A percentile compares a stretch with the other conserved stretches of the same genome.
phyloP scores from a whole-genome alignment of 1,140 invertebrate genomes.

The Caenorhabditis remanei region DNA sequence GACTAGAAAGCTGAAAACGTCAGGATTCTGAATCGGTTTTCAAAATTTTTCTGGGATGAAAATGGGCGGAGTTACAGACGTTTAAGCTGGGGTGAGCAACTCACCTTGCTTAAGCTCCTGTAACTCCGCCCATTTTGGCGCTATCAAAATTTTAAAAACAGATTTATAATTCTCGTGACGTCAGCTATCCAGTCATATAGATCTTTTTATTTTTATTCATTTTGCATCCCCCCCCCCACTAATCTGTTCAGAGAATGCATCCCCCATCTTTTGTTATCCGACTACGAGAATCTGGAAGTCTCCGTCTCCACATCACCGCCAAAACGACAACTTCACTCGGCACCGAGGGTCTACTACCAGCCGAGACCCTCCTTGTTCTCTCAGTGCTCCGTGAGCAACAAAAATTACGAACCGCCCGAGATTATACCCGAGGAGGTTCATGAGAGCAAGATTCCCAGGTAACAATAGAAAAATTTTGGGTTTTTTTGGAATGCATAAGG shows the following conservation, averaged over 20 bases:
- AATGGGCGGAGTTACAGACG: no score
- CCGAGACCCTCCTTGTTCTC: neutral
- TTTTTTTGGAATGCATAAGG: slow-evolving; percentile 12
- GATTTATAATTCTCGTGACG: no score
- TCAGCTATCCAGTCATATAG: no score
- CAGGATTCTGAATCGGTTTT: no score
- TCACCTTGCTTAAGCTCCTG: no score
- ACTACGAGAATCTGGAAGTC: slow-evolving; percentile 2
- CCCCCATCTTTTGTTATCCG: slow-evolving; percentile 29
- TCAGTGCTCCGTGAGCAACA: neutral
- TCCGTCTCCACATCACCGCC: neutral
- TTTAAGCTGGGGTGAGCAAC: no score
- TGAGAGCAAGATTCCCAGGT: slow-evolving; percentile 30
- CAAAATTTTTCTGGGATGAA: no score
- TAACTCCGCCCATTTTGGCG: no score
- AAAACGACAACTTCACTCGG: neutral
- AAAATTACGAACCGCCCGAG: neutral
- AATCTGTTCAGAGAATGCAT: slow-evolving; percentile 50
- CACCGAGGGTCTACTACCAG: slow-evolving; percentile 8
- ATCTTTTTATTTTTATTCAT: neutral
- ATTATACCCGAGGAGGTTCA: slow-evolving; percentile 31
- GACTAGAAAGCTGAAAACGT: no score
- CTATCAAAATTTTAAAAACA: no score
- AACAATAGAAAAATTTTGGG: neutral
- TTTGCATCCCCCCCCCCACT: neutral